Evolutionary conservation across 2,888 invertebrate species (phyloP), one percentile per base, ranked within the genome.

Genomic region (Agriopis marginaria): DNA sequence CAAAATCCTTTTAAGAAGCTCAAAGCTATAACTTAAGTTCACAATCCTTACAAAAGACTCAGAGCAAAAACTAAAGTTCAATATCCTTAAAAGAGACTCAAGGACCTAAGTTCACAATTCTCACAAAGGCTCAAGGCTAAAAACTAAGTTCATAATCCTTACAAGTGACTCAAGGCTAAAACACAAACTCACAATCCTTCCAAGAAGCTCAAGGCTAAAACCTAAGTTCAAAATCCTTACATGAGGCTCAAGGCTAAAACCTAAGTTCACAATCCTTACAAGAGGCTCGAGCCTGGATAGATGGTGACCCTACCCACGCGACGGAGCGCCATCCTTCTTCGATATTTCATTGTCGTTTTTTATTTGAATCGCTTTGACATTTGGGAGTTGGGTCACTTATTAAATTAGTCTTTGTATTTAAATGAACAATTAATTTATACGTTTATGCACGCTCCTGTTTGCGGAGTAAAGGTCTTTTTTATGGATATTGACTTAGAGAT

Each of bases 381-480:
- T 92, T 88, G 81, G 87, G 79, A 91, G 90, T 87, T 86, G 89
- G 91, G 88, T 89, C 92, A 92, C 92, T 93, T 93, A 93, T 93
- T 94, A 93, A 93, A 93, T 93, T 93, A 93, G 91, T 89, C 90
- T 93, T 94, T 93, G 92, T 94, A 93, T 93, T 93, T 92, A 92
- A 93, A 93, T 92, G 86, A 86, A 90, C 90, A 89, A 91, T 92
- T 92, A 92, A 92, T 93, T 89, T 91, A 82, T 82, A 77, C 79
- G 78, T 81, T 79, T 81, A 79, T 80, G 84, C 82, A 81, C 78
- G 85, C 84, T 87, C 79, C 86, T 83, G 86, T 74, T 79, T 75
- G 70, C 71, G 58, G 60, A 63, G 64, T 55, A 50, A 51, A 61
- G 56, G 50, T 53, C 60, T 66, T 23, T 58, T 66, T 63, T 70